Evolutionary conservation across 2,888 invertebrate genomes (phyloP).

Genomic region (Vanessa cardui): DNA sequence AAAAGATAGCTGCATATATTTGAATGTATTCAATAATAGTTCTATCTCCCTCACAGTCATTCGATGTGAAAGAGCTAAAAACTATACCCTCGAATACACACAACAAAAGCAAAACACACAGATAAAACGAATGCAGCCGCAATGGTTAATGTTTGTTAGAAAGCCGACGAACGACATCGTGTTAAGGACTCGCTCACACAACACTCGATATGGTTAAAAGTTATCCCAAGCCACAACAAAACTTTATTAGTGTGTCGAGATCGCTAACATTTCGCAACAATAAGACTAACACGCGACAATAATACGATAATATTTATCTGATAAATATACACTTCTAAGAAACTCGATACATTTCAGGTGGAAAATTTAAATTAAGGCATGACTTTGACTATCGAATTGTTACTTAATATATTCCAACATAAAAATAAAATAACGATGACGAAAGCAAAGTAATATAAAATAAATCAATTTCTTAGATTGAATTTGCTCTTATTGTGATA

Average conservation of each 20-base stretch:
- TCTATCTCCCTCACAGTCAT: background rate
- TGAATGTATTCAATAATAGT: slow-evolving; percentile 11
- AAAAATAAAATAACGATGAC: background rate
- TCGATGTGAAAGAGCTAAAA: slow-evolving; percentile 3
- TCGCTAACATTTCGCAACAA: slow-evolving; percentile 47
- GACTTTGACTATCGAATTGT: slow-evolving; percentile 15
- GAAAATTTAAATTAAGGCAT: slow-evolving; percentile 13
- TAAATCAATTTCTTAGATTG: too few species aligned
- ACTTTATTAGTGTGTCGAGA: slow-evolving; percentile 59
- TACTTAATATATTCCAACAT: background rate
- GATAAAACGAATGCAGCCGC: slow-evolving; percentile 72
- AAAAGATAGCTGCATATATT: slow-evolving; percentile 19
- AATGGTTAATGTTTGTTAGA: slow-evolving; percentile 67
- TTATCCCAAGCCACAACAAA: slow-evolving; percentile 81
- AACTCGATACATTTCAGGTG: background rate
- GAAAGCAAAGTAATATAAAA: background rate
- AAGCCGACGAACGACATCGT: slow-evolving; percentile 53
- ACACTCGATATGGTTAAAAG: slow-evolving; percentile 49
- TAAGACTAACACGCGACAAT: background rate
- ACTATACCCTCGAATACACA: slow-evolving; percentile 19
- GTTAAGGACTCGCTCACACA: slow-evolving; percentile 57
- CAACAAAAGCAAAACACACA: slow-evolving; percentile 23
- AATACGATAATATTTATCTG: slow-evolving; percentile 14
- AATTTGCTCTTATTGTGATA: too few species aligned
- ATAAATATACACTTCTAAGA: slow-evolving; percentile 11